Base-by-base conservation (phyloP, 2,888 invertebrate genomes). In the Morinoia aosen region DNA sequence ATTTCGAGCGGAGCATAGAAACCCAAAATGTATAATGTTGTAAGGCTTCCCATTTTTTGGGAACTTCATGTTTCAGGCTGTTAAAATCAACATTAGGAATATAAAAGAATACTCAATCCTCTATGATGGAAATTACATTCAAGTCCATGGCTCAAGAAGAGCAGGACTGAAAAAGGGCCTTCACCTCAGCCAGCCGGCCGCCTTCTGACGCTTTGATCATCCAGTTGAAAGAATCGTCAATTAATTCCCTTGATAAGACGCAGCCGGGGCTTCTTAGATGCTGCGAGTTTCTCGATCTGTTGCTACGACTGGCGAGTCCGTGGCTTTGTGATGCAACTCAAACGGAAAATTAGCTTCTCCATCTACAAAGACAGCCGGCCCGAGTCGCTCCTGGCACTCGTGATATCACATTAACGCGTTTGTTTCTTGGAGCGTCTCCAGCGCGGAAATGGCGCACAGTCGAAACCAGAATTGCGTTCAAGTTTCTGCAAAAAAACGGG, bases 221-320 rank as follows among this genome's bases (percentile, higher is more conserved):
- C 93, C 93, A 57, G 93, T 56, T 57, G 93, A 93, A 93, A 93
- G 93, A 93, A 93, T 93, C 57, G 93, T 93, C 93, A 56, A 93
- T 93, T 93, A 93, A 93, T 93, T 93, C 93, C 57, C 93, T 93
- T 93, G 93, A 93, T 93, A 93, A 93, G 93, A 93, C 57, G 93
- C 57, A 90, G 57, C 57, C 57, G 93, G 93, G 57, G 93, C 93
- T 93, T 57, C 93, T 93, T 57, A 93, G 93, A 93, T 93, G 93
- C 39, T 93, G 93, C 56, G 93, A 93, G 93, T 93, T 93, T 93
- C 93, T 93, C 48, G 93, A 93, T 93, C 93, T 93, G 93, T 93
- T 57, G 93, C 93, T 93, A 39, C 57, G 93, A 57, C 93, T 93
- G 39, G 93, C 48, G 57, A 56, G 57, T 93, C 93, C 25, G 93